These are phyloP conservation scores for Bostrychus sinensis DNA, from an alignment of 2,113 vertebrate genomes.

Conservation along the genomic window DNA sequence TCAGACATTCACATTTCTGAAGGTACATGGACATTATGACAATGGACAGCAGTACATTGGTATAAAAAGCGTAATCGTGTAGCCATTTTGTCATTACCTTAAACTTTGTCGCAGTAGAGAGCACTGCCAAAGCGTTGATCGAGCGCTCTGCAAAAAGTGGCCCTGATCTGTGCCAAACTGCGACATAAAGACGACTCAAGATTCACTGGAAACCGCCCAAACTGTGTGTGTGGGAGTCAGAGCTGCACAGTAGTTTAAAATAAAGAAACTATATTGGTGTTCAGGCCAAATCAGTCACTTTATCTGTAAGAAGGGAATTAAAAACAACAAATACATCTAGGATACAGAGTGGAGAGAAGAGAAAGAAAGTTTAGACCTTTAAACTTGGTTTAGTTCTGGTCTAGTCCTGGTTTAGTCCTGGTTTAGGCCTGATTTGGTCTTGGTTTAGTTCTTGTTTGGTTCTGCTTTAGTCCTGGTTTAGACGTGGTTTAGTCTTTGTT, in stretches of 20 bases:
- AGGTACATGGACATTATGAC: constrained; percentile 1
- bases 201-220: constrained; percentile 19
- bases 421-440: too few species aligned
- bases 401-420: background rate
- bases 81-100: constrained; percentile 13
- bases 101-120: constrained; percentile 13
- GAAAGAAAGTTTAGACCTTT: background rate
- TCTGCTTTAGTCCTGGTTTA: too few species aligned
- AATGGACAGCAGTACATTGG: background rate
- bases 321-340: too few species aligned
- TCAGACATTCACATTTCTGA: constrained; percentile 5
- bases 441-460: too few species aligned
- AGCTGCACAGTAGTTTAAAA: background rate
- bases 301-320: too few species aligned
- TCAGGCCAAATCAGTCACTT: too few species aligned
- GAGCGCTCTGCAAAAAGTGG: constrained; percentile 8
- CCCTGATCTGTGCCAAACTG: constrained; percentile 29
- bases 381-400: background rate
- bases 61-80: constrained; percentile 15
- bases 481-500: too few species aligned
- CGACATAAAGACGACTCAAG: constrained; percentile 5
- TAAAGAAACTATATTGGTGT: background rate
- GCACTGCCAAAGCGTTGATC: constrained; percentile 27
- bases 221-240: constrained; percentile 4
- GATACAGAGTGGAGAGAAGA: background rate